Percentiles rank a stretch among this genome's conserved stretches.
Conservation (phyloP, 2,888 invertebrate genomes). For the Aromia moschata region DNA sequence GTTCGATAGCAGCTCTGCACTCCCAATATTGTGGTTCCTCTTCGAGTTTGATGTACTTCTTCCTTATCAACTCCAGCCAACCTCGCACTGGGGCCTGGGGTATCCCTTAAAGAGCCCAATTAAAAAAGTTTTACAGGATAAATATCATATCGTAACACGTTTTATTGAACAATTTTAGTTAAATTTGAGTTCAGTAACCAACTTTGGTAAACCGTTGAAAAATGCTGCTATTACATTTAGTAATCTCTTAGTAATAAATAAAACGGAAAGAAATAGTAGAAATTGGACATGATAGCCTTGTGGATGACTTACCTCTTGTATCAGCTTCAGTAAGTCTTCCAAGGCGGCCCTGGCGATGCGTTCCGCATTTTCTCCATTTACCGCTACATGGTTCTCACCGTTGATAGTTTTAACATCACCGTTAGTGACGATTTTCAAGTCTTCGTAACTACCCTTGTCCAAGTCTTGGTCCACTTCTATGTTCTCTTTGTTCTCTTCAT, state of each 20-base stretch:
- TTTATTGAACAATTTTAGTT: no score
- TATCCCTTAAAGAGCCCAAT: conserved; percentile 63
- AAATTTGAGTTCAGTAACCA: no score
- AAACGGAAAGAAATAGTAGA: no score
- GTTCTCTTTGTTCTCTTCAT: conserved; percentile 68
- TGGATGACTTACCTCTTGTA: conserved; percentile 64
- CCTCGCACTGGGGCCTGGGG: conserved; percentile 67
- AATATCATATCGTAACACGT: no score
- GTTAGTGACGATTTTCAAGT: conserved; percentile 31
- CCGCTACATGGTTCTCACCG: background rate
- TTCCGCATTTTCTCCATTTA: conserved; percentile 51
- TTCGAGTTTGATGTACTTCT: conserved; percentile 61
- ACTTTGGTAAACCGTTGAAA: no score
- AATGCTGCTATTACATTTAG: no score
- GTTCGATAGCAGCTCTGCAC: conserved; percentile 69
- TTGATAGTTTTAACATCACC: background rate
- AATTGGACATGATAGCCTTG: no score
- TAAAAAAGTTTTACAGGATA: background rate
- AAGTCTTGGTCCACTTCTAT: conserved; percentile 56
- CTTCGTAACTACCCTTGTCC: conserved; percentile 57
- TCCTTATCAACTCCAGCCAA: conserved; percentile 67
- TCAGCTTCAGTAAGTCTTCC: conserved; percentile 65
- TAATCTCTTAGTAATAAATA: no score
- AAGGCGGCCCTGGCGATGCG: conserved; percentile 63
- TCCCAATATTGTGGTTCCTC: conserved; percentile 69